Evolutionary conservation across 2,113 vertebrate species (phyloP).

Genomic region (Glaucidium brasilianum): DNA sequence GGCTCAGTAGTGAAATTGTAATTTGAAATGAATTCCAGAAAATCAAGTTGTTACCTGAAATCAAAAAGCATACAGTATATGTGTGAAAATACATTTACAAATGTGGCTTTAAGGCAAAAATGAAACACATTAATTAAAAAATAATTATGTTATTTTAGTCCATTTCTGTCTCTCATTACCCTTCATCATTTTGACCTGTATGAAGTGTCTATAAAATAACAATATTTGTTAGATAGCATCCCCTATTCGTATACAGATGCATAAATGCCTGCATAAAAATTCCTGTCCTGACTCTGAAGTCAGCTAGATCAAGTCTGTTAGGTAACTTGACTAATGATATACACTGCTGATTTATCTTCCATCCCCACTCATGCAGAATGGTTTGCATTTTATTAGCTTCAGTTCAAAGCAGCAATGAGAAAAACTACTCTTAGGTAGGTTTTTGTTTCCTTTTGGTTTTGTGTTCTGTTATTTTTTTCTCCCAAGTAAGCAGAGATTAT

Average conservation of each 20-base stretch:
- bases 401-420: neutral
- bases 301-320: neutral
- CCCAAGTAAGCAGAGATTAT: neutral
- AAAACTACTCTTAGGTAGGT: neutral
- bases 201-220: neutral
- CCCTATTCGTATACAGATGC: neutral
- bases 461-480: neutral
- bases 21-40: neutral
- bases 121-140: neutral
- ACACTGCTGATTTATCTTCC: neutral
- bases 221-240: neutral
- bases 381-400: neutral
- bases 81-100: neutral
- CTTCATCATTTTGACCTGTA: neutral
- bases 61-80: rapidly evolving
- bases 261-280: neutral
- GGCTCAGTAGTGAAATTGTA: neutral
- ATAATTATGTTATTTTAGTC: neutral
- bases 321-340: neutral
- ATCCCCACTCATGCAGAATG: neutral
- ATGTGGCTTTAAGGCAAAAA: neutral
- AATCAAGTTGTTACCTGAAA: neutral
- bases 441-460: neutral
- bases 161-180: neutral
- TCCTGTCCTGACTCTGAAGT: neutral